These are phyloP conservation scores for Neoscelio sp. DNA, from an alignment of 2,888 invertebrate genomes.

Conservation along the genomic window DNA sequence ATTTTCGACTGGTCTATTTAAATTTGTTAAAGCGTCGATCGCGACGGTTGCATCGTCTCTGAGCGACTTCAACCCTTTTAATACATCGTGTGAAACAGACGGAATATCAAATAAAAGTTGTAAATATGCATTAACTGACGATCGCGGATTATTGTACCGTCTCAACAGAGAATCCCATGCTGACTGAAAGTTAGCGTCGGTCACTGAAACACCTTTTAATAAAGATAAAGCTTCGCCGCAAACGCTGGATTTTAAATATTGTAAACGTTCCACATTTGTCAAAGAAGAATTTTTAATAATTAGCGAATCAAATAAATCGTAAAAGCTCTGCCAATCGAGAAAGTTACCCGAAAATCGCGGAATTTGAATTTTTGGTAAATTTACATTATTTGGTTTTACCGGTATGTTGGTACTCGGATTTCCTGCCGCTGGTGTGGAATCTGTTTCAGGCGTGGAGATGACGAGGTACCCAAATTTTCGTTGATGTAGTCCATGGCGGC, in stretches of 20 bases:
- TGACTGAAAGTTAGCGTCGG: neutral
- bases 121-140: neutral
- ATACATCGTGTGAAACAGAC: neutral
- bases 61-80: neutral
- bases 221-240: neutral
- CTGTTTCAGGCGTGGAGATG: too few relatives aligned
- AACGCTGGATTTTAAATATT: neutral
- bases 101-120: neutral
- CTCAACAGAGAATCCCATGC: neutral
- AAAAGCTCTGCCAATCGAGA: conserved; percentile 2
- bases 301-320: neutral
- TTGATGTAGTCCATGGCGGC: too few relatives aligned
- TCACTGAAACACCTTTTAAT: neutral
- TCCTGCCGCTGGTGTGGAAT: too few relatives aligned
- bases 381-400: too few relatives aligned
- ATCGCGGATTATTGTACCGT: neutral
- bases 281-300: neutral
- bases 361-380: neutral
- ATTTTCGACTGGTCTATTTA: neutral
- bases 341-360: neutral
- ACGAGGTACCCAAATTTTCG: too few relatives aligned
- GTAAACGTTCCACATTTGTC: neutral
- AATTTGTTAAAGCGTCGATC: neutral
- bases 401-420: too few relatives aligned
- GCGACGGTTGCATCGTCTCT: neutral